These are phyloP conservation scores for Calameuta pallipes DNA, from an alignment of 2,888 invertebrate genomes.

Conservation along the genomic window DNA sequence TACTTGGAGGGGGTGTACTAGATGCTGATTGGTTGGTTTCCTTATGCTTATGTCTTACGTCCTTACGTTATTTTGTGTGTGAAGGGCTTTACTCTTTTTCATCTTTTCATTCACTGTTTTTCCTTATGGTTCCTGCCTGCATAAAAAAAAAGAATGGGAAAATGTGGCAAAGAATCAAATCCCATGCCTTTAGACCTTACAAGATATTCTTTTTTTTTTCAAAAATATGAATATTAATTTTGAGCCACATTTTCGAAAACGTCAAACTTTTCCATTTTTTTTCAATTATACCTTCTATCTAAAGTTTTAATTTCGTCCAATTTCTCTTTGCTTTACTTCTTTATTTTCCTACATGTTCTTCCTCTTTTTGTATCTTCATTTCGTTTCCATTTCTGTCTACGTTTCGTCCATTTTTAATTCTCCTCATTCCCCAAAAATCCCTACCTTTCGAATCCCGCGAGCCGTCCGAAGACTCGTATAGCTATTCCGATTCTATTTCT, in stretches of 20 bases:
- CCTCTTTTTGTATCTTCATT: not conserved
- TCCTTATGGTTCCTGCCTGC: not conserved
- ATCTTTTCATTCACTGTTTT: not conserved
- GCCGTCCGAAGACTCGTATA: not conserved
- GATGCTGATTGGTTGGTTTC: no score
- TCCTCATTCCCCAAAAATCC: not conserved
- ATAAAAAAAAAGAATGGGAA: no score
- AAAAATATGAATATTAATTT: no score
- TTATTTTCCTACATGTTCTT: not conserved
- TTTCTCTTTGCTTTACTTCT: not conserved
- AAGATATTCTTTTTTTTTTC: no score
- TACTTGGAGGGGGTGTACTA: no score
- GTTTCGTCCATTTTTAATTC: not conserved
- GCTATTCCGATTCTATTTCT: not conserved
- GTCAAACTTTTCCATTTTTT: no score
- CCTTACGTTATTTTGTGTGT: no score
- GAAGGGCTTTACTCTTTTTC: not conserved
- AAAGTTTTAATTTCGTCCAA: no score
- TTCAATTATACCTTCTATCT: not conserved
- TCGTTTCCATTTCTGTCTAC: slow-evolving; percentile 13
- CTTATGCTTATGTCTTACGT: no score
- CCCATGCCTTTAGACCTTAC: no score
- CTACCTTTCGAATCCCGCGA: slow-evolving; percentile 12
- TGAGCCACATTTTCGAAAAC: no score
- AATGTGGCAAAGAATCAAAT: no score